Conservation (phyloP, 2,888 invertebrate species). For the Lomographa bimaculata region DNA sequence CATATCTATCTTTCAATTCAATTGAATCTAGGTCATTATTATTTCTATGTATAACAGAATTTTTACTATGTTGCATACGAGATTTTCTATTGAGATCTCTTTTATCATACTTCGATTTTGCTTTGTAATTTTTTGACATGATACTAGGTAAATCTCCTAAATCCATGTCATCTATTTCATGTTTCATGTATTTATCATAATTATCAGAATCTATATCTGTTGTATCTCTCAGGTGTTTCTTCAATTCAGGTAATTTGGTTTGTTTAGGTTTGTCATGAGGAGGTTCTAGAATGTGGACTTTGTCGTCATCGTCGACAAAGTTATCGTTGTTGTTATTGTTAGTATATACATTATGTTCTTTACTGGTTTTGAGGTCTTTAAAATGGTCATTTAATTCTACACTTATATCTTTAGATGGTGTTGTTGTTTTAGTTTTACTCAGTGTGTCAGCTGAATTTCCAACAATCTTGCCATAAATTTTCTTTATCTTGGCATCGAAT, state of each 20-base stretch:
- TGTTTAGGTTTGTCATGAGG: conserved; percentile 14
- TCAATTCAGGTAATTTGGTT: no score
- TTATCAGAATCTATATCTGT: conserved; percentile 14
- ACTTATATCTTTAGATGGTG: neutral
- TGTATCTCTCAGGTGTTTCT: no score
- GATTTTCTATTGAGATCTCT: conserved; percentile 4
- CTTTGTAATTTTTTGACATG: neutral
- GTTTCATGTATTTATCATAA: conserved; percentile 1
- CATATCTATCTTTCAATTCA: conserved; percentile 11
- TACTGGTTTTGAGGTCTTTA: no score
- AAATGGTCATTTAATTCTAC: conserved; percentile 3
- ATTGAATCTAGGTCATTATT: conserved; percentile 18
- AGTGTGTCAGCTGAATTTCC: conserved; percentile 34
- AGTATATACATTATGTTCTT: no score
- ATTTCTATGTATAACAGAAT: conserved; percentile 16
- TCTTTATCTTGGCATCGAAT: conserved; percentile 60
- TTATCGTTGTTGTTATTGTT: no score
- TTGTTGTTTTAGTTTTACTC: conserved; percentile 16
- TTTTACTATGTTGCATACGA: neutral
- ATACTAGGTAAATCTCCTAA: no score
- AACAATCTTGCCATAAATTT: conserved; percentile 56
- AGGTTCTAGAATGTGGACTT: conserved; percentile 5
- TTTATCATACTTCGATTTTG: neutral
- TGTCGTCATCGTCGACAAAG: neutral
- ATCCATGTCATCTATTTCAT: no score